Evolutionary conservation across 2,888 invertebrate genomes (phyloP), one percentile per base, ranked within the genome.

Genomic region (Antheraea yamamai): DNA sequence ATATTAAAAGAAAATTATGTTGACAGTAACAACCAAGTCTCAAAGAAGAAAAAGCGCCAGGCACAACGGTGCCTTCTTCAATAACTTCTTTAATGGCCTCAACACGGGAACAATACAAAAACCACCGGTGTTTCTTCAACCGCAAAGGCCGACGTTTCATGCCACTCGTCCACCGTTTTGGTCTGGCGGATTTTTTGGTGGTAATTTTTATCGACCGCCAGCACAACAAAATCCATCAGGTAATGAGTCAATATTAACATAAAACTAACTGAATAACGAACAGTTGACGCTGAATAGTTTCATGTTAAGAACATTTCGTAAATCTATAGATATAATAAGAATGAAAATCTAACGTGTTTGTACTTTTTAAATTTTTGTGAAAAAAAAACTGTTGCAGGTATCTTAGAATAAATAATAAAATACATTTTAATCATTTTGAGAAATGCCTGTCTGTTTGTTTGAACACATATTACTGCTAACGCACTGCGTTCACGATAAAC

Each of bases 151-250:
- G 6, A 78, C 80, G 35, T 74, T 75, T 51, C 76, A 78, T 20
- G 72, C 83, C 0, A 84, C 85, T 0, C 84, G 87, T 72, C 89
- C 91, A 10, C 90, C 91, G 0, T 90, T 87, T 76, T 85, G 84
- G 80, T 86, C 89, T 3, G 92, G 92, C 6, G 94, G 93, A 39
- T 82, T 86, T 64, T 93, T 93, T 75, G 88, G 87, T 10, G 83
- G 80, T 14, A 91, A 93, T 78, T 81, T 82, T 2, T 93, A 92
- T 77, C 84, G 88, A 61, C 92, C 92, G 52, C 92, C 88, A 4
- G 75, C 79, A 26, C 81, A 84, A 2, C 85, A 88, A 68, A 77
- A 88, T 81, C 93, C 93, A 58, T 89, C 93, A 85, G 89, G 94
- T 94, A 81, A n/a, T n/a, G 3, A 10, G 8, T 12, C 2, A 61